Evolutionary conservation across 2,797 vertebrate species (phyloP).

Genomic region (Coccyzus lansbergi): DNA sequence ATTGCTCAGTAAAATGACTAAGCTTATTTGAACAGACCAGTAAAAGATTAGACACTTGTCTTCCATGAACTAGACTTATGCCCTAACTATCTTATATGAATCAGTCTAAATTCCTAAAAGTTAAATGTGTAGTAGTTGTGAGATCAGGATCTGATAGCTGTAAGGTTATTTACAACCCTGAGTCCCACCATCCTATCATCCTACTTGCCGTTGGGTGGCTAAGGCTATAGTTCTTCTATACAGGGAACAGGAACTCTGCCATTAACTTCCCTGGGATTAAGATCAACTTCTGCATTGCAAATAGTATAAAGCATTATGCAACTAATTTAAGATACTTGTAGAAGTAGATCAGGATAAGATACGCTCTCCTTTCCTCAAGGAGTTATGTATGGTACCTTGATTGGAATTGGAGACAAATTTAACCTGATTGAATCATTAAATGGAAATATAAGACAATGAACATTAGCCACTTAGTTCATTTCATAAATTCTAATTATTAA

Average conservation of each 20-base stretch:
- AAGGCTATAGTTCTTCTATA: not conserved
- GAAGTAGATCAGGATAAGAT: not conserved
- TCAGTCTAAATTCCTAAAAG: not conserved
- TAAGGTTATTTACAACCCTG: not conserved
- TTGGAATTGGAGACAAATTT: slow-evolving; percentile 38
- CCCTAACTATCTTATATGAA: not conserved
- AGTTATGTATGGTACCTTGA: not conserved
- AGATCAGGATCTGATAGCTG: not conserved
- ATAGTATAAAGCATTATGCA: not conserved
- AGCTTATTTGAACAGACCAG: not conserved
- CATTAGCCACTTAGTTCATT: slow-evolving; percentile 55
- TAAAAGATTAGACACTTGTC: not conserved
- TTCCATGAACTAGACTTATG: not conserved
- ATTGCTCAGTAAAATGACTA: not conserved
- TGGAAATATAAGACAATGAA: slow-evolving; percentile 49
- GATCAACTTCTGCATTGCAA: not conserved
- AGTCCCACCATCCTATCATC: not conserved
- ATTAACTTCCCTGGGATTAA: not conserved
- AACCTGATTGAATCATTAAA: slow-evolving; percentile 54
- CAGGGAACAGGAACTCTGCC: not conserved
- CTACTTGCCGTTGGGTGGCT: not conserved
- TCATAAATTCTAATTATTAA: slow-evolving; percentile 65
- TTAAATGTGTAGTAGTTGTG: not conserved
- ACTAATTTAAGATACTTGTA: not conserved
- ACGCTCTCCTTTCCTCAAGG: not conserved